Evolutionary conservation across 2,113 vertebrate genomes (phyloP), one percentile per base, ranked within the genome.

Genomic region (Carettochelys insculpta): DNA sequence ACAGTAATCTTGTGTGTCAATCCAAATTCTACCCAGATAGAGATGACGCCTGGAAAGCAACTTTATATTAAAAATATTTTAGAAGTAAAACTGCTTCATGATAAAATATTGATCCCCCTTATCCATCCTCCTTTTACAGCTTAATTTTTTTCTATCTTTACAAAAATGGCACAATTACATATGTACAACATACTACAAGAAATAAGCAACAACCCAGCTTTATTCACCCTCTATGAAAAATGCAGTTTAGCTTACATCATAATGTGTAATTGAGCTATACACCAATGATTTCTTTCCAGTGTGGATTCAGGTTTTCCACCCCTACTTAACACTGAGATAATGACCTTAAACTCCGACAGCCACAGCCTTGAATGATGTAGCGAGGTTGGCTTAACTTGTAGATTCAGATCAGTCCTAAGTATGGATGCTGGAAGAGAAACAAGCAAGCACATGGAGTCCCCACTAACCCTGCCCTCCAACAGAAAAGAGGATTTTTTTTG

Each of bases 1-100:
- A 51, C 41, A 94, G 27, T 56, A 85, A 82, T 88, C 20, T 41
- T 82, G 83, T 54, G 38, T 73, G 91, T 80, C 82, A 87, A 77
- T 71, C 41, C 56, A 65, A 19, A 65, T 24, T 6, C 84, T 50
- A 58, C 2, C 43, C 54, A 85, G 0, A 0, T 3, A 31, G 11
- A 71, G 65, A 82, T 80, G 31, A 61, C 6, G 27, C 47, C 61
- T 78, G 50, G 75, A 87, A 45, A 65, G 51, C 58, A 89, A 0
- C 7, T 31, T 9, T 3, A 43, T 48, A 61, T 51, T 86, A 7
- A 24, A 50, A 47, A 8, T 89, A 90, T 85, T 85, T 92, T 77
- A 25, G 19, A 68, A 58, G 8, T 53, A 47, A 85, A 85, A 68
- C 11, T 43, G 27, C n/a, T 29, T 77, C 25, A 25, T 4, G 24